Conservation (phyloP, 2,797 vertebrate genomes). For the Trachurus trachurus region DNA sequence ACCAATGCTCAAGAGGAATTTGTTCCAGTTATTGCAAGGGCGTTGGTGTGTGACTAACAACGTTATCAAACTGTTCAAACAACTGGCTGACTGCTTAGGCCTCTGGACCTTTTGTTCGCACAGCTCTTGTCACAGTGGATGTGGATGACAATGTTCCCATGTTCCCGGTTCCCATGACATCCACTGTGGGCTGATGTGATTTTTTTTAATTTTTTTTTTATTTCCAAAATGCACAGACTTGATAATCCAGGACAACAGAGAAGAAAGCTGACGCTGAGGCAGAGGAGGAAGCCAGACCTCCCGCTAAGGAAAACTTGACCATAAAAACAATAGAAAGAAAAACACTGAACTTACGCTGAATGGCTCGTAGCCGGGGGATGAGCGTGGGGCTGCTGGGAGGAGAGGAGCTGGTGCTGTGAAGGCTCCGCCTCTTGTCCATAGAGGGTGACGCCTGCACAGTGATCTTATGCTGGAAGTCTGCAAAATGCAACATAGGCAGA, state of each 20-base stretch:
- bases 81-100: constrained; percentile 61
- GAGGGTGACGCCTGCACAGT: constrained; percentile 96
- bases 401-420: constrained; percentile 92
- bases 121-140: constrained; percentile 28
- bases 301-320: not conserved
- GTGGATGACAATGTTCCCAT: constrained; percentile 34
- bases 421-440: constrained; percentile 94
- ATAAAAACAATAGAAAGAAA: not conserved
- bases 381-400: constrained; percentile 94
- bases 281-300: not conserved
- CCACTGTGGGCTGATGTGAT: constrained; percentile 7
- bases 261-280: not conserved
- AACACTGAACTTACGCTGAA: constrained; percentile 89
- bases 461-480: constrained; percentile 98
- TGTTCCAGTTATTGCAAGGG: constrained; percentile 70
- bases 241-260: not conserved
- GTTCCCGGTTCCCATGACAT: constrained; percentile 29
- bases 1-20: constrained; percentile 75
- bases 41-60: constrained; percentile 67
- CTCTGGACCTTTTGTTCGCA: constrained; percentile 53
- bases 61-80: constrained; percentile 78
- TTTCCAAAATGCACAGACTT: constrained; percentile 1
- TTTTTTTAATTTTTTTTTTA: too few species aligned
- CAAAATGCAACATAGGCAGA: constrained; percentile 3
- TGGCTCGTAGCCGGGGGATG: constrained; percentile 94